These are phyloP conservation scores for Anas bahamensis DNA, from an alignment of 2,797 vertebrate genomes.

Conservation along the genomic window DNA sequence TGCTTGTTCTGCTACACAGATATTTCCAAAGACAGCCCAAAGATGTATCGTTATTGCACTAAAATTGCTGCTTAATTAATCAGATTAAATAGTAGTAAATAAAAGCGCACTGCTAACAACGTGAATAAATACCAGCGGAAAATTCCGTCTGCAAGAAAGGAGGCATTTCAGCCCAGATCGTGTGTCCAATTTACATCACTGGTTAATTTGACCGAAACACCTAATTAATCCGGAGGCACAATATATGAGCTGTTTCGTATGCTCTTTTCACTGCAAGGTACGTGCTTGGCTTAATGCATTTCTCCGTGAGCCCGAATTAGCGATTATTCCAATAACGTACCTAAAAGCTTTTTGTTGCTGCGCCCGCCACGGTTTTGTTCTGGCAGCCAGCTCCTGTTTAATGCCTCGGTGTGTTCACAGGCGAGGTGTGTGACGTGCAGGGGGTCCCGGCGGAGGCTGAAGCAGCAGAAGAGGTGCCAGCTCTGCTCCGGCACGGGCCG, in stretches of 20 bases:
- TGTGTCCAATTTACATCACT: neutral
- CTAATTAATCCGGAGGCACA: neutral
- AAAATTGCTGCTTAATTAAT: neutral
- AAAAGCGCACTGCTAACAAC: neutral
- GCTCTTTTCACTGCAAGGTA: neutral
- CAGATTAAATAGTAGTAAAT: neutral
- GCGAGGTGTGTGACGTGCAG: constrained; percentile 15
- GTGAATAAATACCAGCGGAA: neutral
- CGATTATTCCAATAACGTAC: neutral
- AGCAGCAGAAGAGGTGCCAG: constrained; percentile 32
- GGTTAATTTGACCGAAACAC: neutral
- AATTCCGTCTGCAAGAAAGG: neutral
- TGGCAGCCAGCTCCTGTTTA: too few relatives aligned
- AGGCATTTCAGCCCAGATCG: rapidly evolving
- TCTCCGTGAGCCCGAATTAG: neutral
- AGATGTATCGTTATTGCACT: neutral
- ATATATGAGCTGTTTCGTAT: neutral
- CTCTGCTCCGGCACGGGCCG: constrained; percentile 35
- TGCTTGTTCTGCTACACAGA: neutral
- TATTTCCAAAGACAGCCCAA: neutral
- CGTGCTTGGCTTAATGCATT: neutral
- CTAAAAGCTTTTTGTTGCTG: neutral
- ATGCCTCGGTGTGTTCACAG: neutral
- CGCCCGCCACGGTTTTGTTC: neutral
- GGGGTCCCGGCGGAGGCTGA: constrained; percentile 3